A percentile compares a stretch with the other conserved stretches of the same genome.
Conservation (phyloP, 37 sponge, comb jelly and placozoan species). For the Spongilla lacustris region DNA sequence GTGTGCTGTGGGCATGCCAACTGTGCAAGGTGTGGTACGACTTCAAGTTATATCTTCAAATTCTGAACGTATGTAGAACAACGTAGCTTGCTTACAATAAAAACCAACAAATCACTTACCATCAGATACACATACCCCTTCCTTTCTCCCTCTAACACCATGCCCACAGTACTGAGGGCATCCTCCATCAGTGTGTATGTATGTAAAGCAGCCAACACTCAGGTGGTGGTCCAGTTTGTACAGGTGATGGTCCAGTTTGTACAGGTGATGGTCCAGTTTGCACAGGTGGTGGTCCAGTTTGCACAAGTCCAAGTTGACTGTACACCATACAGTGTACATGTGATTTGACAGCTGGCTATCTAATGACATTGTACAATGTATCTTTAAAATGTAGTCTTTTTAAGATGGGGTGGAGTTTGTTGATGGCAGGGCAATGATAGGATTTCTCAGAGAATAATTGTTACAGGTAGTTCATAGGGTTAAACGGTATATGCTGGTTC, state of each 20-base stretch:
- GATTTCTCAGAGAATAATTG: no score
- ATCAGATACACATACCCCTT: no score
- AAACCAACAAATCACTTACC: no score
- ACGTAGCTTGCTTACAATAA: no score
- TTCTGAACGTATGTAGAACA: no score
- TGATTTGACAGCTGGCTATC: neutral
- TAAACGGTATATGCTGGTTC: neutral
- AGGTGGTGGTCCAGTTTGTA: constrained; percentile 75
- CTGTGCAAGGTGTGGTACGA: no score
- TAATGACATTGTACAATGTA: constrained; percentile 37
- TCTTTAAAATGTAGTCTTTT: constrained; percentile 10
- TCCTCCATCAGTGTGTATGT: constrained; percentile 62
- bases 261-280: constrained; percentile 41
- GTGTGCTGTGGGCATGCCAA: no score
- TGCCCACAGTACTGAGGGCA: no score
- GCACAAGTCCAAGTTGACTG: no score
- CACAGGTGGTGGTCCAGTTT: constrained; percentile 35
- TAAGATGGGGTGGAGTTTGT: neutral
- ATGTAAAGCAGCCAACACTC: constrained; percentile 75
- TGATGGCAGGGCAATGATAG: neutral
- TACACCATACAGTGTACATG: constrained; percentile 15
- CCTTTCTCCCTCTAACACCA: no score
- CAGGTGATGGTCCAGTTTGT: constrained; percentile 16
- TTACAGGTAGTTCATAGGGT: neutral
- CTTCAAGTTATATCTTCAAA: no score